A percentile compares a stretch with the other conserved stretches of the same genome.
Conservation (phyloP, 2,888 invertebrate genomes). For the Ariolimax columbianus region DNA sequence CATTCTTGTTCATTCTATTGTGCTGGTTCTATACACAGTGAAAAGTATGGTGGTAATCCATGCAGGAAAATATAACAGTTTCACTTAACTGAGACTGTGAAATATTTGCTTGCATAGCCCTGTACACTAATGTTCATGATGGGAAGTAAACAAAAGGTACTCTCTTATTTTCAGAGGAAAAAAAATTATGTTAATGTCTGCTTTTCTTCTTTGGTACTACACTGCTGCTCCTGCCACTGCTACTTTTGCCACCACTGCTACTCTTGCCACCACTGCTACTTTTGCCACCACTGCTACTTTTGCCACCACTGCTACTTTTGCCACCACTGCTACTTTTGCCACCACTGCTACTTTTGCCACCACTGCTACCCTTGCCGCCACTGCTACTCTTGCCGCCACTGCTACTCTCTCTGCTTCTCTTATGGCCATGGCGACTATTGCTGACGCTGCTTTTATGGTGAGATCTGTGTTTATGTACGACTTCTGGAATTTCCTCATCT, state of each 20-base stretch:
- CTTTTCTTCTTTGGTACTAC: slow-evolving; percentile 57
- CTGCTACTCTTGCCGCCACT: slow-evolving; percentile 2
- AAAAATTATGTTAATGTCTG: slow-evolving; percentile 1
- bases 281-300: slow-evolving; percentile 11
- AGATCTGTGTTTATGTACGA: slow-evolving; percentile 42
- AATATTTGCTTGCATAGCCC: neutral
- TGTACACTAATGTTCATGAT: neutral
- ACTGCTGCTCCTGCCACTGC: too few species aligned
- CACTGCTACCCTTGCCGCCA: too few species aligned
- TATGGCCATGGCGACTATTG: slow-evolving; percentile 33
- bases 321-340: too few species aligned
- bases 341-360: too few species aligned
- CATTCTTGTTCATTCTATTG: too few species aligned
- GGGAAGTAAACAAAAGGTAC: neutral
- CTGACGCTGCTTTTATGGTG: slow-evolving; percentile 26
- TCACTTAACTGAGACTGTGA: too few species aligned
- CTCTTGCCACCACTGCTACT: slow-evolving; percentile 24
- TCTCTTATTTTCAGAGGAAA: neutral
- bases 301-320: neutral
- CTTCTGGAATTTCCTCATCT: slow-evolving; percentile 56
- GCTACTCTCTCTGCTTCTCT: slow-evolving; percentile 31
- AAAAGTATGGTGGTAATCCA: too few species aligned
- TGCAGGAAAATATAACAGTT: too few species aligned
- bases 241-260: too few species aligned
- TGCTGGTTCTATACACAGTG: too few species aligned